A percentile compares a stretch with the other conserved stretches of the same genome.
Conservation (phyloP, 2,888 invertebrate species). For the Ischnus inquisitorius region DNA sequence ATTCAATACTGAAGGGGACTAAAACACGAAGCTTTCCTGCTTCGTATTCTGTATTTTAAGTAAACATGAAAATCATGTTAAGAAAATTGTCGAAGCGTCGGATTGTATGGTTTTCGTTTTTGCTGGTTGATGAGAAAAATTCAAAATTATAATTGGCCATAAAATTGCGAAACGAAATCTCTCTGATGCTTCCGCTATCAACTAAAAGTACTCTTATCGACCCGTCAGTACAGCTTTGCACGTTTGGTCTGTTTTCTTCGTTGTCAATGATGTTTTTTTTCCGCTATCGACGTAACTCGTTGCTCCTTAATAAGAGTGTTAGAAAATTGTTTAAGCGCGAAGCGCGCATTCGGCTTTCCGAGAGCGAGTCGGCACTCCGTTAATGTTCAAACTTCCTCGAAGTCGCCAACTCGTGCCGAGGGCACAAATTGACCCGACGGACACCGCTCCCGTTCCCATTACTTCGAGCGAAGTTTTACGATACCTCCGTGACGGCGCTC, state of each 20-base stretch:
- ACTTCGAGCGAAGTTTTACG: constrained; percentile 55
- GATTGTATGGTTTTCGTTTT: too few species aligned
- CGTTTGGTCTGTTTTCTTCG: background rate
- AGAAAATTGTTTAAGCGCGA: background rate
- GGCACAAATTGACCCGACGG: constrained; percentile 50
- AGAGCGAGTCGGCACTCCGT: background rate
- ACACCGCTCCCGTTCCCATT: constrained; percentile 14
- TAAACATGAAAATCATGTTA: too few species aligned
- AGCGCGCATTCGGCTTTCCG: background rate
- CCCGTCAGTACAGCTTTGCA: too few species aligned
- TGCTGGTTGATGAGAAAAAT: too few species aligned
- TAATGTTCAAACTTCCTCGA: background rate
- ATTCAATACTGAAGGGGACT: background rate
- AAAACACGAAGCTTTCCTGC: background rate
- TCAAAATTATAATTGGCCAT: too few species aligned
- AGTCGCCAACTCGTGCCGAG: background rate
- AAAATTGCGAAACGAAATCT: too few species aligned
- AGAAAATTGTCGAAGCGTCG: too few species aligned
- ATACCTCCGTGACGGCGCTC: constrained; percentile 47
- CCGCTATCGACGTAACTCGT: background rate
- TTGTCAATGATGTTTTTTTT: background rate
- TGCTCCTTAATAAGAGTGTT: background rate
- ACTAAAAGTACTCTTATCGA: background rate
- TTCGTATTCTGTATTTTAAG: background rate
- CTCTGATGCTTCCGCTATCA: too few species aligned